Conservation (phyloP, 2,888 invertebrate genomes). For the Drosophila eohydei region DNA sequence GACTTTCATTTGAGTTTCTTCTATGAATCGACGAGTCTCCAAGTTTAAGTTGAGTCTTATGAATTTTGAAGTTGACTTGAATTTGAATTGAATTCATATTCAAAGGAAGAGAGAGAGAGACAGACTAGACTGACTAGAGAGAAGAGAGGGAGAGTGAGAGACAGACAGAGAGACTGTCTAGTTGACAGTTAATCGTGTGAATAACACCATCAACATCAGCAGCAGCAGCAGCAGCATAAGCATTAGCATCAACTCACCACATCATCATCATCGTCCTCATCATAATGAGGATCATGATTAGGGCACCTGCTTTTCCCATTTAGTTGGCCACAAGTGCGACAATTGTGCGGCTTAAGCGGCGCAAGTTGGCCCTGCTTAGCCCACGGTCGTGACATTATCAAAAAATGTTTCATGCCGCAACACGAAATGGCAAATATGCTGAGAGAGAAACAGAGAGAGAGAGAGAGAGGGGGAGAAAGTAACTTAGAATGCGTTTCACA, state of each 20-base stretch:
- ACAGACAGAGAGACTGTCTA: neutral
- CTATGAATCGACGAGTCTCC: too few species aligned
- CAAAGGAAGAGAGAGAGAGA: neutral
- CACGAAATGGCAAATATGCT: conserved; percentile 19
- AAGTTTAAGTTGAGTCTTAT: too few species aligned
- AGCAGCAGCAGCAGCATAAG: conserved; percentile 11
- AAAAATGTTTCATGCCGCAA: conserved; percentile 47
- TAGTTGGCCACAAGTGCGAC: conserved; percentile 48
- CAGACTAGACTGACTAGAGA: neutral
- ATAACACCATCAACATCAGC: conserved; percentile 1
- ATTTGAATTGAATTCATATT: too few species aligned
- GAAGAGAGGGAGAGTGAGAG: neutral
- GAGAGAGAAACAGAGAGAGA: neutral
- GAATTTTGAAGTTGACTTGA: too few species aligned
- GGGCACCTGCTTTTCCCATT: conserved; percentile 32
- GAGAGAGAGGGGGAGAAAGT: conserved; percentile 11
- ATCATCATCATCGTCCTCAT: conserved; percentile 11
- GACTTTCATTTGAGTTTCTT: too few species aligned
- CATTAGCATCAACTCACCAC: conserved; percentile 23
- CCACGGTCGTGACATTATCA: conserved; percentile 60
- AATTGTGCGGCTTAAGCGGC: conserved; percentile 57
- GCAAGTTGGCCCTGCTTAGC: conserved; percentile 56
- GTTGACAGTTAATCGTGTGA: conserved; percentile 20
- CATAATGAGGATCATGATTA: conserved; percentile 18
- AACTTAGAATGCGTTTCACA: conserved; percentile 53